Evolutionary conservation across 2,113 vertebrate genomes (phyloP).

Genomic region (Zosterops pallidus): DNA sequence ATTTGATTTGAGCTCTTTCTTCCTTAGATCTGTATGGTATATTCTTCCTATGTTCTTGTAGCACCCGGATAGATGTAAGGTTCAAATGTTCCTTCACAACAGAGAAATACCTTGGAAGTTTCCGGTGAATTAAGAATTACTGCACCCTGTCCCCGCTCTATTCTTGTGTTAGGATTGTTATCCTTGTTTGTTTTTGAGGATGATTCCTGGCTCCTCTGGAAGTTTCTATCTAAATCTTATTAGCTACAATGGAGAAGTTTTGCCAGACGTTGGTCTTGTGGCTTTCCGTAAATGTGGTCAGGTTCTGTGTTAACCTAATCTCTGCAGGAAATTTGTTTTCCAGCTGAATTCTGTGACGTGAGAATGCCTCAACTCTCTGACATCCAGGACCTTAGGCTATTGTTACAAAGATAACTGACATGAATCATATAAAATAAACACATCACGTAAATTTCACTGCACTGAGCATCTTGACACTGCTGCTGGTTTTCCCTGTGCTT

Average conservation of each 20-base stretch:
- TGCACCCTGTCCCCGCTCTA: background rate
- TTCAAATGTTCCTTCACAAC: background rate
- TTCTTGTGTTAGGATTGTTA: background rate
- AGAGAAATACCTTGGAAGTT: background rate
- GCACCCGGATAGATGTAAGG: background rate
- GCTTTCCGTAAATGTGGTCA: background rate
- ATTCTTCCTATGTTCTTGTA: background rate
- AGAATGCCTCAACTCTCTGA: background rate
- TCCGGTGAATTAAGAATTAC: background rate
- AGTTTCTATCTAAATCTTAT: background rate
- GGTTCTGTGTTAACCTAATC: background rate
- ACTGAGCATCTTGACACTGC: background rate
- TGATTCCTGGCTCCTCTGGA: background rate
- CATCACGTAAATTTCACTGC: background rate
- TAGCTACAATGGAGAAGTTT: background rate
- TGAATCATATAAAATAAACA: background rate
- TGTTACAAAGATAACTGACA: background rate
- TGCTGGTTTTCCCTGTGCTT: background rate
- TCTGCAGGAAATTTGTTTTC: conserved; percentile 10
- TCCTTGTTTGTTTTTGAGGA: background rate
- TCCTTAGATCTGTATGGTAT: background rate
- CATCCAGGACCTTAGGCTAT: background rate
- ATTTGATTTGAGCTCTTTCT: background rate
- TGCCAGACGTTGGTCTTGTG: background rate
- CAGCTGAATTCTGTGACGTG: background rate